Evolutionary conservation across 1,140 invertebrate species (phyloP).

Genomic region (Dicyema japonicum): DNA sequence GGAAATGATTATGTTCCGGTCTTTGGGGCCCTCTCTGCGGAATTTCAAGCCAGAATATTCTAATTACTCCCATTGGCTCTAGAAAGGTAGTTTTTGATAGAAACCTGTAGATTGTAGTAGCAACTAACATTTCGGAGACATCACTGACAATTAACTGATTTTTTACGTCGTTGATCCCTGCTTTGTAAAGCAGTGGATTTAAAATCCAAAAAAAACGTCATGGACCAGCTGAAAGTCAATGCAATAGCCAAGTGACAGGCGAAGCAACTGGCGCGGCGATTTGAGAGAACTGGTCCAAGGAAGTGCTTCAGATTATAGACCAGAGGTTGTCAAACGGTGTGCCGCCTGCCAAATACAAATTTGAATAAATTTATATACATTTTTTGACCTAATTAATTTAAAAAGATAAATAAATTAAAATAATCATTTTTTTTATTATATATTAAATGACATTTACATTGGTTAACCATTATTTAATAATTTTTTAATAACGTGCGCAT

Average conservation of each 20-base stretch:
- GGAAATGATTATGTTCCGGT: constrained; percentile 76
- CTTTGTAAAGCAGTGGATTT: constrained; percentile 96
- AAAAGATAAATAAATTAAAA: no score
- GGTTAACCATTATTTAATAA: no score
- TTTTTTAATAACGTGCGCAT: no score
- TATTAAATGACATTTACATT: no score
- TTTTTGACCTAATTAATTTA: no score
- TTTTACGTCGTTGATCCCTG: constrained; percentile 97
- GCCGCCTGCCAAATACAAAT: no score
- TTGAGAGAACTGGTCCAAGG: constrained; percentile 74
- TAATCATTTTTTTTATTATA: no score
- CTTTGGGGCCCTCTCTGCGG: constrained; percentile 75
- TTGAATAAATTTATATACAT: no score
- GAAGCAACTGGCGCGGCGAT: constrained; percentile 71
- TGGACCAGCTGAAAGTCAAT: constrained; percentile 89
- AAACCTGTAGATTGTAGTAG: constrained; percentile 44
- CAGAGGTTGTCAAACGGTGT: no score
- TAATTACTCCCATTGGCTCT: constrained; percentile 77
- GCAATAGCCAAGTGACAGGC: constrained; percentile 81
- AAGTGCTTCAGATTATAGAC: constrained; percentile 92
- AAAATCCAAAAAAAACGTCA: constrained; percentile 94
- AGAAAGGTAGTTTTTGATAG: constrained; percentile 32
- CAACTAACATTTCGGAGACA: constrained; percentile 95
- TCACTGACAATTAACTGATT: constrained; percentile 87
- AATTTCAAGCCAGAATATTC: constrained; percentile 96